Evolutionary conservation across 35 echinoderm and acorn worm species (phyloP), one percentile per base, ranked within the genome.

Genomic region (Patiria miniata): DNA sequence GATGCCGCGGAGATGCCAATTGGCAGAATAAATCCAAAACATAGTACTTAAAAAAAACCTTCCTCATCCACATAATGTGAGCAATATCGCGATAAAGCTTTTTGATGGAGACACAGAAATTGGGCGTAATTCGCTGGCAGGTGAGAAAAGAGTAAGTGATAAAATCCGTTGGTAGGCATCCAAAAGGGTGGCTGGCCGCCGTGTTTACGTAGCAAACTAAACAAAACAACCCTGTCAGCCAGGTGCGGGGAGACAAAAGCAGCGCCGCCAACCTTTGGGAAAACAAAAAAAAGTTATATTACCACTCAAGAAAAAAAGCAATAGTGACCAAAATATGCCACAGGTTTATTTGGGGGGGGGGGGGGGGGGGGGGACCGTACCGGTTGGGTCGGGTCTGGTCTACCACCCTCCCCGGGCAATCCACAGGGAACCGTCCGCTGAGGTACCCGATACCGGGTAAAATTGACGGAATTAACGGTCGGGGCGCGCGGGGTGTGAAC

Each of bases 131-230:
- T 73, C 34, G 26, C 9, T 32, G 26, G 26, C 65, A 73, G 65
- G 65, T 73, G 65, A 73, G 65, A 34, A 21, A 10, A 73, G 34
- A 73, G 65, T 73, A 73, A 73, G 65, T 73, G 65, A 73, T 73
- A n/a, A 73, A 73, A 73, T 73, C 65, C 65, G 65, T 32, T 34
- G 65, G 23, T 73, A 34, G 26, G n/a, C 10, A 73, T 26, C n/a
- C 32, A 12, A 12, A 18, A 32, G 26, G 34, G 65, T 73, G 3
- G 8, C 65, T 73, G 14, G 65, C 65, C 65, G 65, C 65, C 65
- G 29, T 73, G 65, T 73, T 73, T 73, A 73, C 34, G 21, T 73
- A 26, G 65, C 65, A 73, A 73, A 73, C 65, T 73, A 73, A 73
- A 73, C 26, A 26, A 18, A 73, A 36, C 65, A 73, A 32, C 34